Percentiles rank a stretch among this genome's conserved stretches.
phyloP scores from a whole-genome alignment of 2,888 invertebrate species.

The Endotricha flammealis region DNA sequence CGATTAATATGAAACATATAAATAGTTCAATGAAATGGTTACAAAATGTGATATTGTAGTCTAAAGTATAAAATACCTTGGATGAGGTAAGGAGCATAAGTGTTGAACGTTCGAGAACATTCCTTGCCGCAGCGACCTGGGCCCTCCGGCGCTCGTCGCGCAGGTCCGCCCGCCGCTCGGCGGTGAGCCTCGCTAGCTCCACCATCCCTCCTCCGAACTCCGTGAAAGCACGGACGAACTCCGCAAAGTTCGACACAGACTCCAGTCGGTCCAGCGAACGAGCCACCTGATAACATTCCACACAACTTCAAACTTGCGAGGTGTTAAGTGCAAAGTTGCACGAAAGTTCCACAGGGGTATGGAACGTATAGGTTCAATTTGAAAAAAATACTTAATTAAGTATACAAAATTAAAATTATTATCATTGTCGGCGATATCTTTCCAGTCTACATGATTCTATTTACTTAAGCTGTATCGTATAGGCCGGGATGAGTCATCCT shows the following conservation, averaged over 20 bases:
- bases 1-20: not conserved
- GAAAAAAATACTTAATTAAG: too few species aligned
- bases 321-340: conserved; percentile 23
- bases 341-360: conserved; percentile 21
- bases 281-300: conserved; percentile 76
- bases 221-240: conserved; percentile 98
- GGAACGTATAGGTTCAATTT: conserved; percentile 1
- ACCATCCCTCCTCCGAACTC: conserved; percentile 99
- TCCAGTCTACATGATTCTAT: not conserved
- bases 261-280: conserved; percentile 90
- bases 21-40: too few species aligned
- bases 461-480: conserved; percentile 1
- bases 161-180: conserved; percentile 87
- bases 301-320: conserved; percentile 18
- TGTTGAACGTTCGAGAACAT: conserved; percentile 96
- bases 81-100: conserved; percentile 98
- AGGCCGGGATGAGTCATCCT: not conserved
- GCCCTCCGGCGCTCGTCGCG: conserved; percentile 96
- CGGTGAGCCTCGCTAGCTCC: conserved; percentile 96
- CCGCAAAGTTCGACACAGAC: conserved; percentile 94
- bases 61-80: conserved; percentile 80
- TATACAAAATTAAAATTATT: too few species aligned
- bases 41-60: not conserved
- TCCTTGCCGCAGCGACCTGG: conserved; percentile 97
- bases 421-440: not conserved